Evolutionary conservation across 2,797 vertebrate species (phyloP).

Genomic region (Sebastes matsubarae): DNA sequence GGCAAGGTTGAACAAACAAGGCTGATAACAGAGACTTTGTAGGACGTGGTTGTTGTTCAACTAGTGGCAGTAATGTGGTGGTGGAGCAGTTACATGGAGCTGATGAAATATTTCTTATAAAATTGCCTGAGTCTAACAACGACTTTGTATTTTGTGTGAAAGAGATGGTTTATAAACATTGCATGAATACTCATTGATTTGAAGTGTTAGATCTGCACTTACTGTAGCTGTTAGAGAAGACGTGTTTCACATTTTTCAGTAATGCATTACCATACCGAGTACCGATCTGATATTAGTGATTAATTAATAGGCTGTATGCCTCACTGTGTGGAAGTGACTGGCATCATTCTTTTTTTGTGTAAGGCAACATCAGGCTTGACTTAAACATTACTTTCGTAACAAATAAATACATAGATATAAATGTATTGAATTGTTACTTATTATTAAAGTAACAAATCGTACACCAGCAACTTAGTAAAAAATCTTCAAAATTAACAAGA

Average conservation of each 20-base stretch:
- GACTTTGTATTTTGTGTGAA: constrained; percentile 28
- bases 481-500: no score
- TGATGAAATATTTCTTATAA: constrained; percentile 27
- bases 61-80: constrained; percentile 54
- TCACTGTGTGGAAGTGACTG: no score
- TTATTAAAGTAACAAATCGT: no score
- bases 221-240: neutral
- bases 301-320: no score
- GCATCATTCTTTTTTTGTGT: no score
- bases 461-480: no score
- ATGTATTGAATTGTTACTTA: no score
- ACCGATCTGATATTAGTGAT: no score
- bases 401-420: no score
- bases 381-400: no score
- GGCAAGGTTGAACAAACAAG: constrained; percentile 76
- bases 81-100: constrained; percentile 28
- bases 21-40: constrained; percentile 68
- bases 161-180: constrained; percentile 1
- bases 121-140: constrained; percentile 8
- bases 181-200: neutral
- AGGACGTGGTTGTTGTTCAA: constrained; percentile 61
- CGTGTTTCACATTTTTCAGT: neutral
- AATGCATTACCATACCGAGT: no score
- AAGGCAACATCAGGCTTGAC: no score
- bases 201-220: neutral